These are phyloP conservation scores for Mormyrops boulengeri DNA, from an alignment of 2,797 vertebrate genomes.

Conservation along the genomic window DNA sequence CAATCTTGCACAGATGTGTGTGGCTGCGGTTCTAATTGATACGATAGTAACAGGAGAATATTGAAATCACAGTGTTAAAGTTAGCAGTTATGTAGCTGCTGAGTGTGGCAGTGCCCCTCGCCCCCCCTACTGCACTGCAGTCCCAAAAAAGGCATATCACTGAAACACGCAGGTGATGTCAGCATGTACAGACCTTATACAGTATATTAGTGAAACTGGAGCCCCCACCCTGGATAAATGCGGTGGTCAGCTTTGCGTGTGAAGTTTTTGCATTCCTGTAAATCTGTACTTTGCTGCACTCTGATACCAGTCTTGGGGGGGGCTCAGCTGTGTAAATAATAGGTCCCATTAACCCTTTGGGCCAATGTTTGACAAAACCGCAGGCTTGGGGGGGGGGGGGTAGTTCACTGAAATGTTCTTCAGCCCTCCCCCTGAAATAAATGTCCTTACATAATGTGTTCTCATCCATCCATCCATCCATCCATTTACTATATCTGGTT, in stretches of 20 bases:
- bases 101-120: not conserved
- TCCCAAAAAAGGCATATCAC: not conserved
- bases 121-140: not conserved
- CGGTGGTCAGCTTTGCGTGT: not conserved
- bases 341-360: not conserved
- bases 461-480: not conserved
- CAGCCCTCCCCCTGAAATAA: not conserved
- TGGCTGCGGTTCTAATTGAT: not conserved
- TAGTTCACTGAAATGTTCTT: not conserved
- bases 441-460: not conserved
- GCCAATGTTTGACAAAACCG: not conserved
- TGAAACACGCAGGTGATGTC: not conserved
- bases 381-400: not conserved
- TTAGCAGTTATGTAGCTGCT: constrained; percentile 11
- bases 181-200: not conserved
- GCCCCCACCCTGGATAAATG: not conserved
- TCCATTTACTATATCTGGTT: not conserved
- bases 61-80: not conserved
- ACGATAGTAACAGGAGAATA: not conserved
- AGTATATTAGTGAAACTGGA: not conserved
- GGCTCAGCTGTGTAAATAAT: not conserved
- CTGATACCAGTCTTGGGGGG: not conserved
- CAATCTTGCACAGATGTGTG: not conserved
- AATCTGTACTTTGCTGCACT: not conserved
- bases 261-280: not conserved